Conservation (phyloP, 92 coral and sea anemone genomes). For the Porites divaricata region DNA sequence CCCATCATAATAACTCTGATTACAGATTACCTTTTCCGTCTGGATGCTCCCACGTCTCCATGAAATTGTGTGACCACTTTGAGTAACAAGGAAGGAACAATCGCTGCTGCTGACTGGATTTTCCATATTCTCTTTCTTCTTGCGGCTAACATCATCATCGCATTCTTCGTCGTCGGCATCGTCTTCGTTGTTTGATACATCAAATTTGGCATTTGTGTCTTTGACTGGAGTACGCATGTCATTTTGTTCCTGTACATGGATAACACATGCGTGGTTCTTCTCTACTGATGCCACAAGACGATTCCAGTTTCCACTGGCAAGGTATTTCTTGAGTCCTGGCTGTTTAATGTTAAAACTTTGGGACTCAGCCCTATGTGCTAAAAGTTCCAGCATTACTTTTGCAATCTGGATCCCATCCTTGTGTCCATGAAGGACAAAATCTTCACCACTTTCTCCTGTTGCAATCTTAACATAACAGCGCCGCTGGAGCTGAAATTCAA, state of each 20-base stretch:
- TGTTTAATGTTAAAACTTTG: constrained; percentile 15
- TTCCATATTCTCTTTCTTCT: neutral
- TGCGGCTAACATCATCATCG: neutral
- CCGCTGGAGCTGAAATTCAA: constrained; percentile 34
- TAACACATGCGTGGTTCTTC: constrained; percentile 36
- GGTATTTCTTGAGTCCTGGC: constrained; percentile 63
- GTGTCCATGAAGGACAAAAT: constrained; percentile 58
- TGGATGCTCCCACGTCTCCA: constrained; percentile 82
- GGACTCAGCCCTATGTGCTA: neutral
- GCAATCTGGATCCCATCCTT: neutral
- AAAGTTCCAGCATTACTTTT: neutral
- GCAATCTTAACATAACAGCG: constrained; percentile 38
- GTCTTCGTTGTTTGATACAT: neutral
- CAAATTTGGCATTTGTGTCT: neutral
- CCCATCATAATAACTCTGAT: too few relatives aligned
- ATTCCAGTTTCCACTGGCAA: constrained; percentile 57
- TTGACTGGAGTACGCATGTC: neutral
- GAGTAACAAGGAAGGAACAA: constrained; percentile 25
- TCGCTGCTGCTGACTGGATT: neutral
- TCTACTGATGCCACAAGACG: constrained; percentile 61
- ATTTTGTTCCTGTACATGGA: constrained; percentile 2
- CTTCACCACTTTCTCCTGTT: constrained; percentile 31
- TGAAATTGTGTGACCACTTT: constrained; percentile 61
- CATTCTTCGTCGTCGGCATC: too few relatives aligned
- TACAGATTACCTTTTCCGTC: constrained; percentile 54